Base-by-base conservation (phyloP, 2,888 invertebrate species). In the Lycia hirtaria region DNA sequence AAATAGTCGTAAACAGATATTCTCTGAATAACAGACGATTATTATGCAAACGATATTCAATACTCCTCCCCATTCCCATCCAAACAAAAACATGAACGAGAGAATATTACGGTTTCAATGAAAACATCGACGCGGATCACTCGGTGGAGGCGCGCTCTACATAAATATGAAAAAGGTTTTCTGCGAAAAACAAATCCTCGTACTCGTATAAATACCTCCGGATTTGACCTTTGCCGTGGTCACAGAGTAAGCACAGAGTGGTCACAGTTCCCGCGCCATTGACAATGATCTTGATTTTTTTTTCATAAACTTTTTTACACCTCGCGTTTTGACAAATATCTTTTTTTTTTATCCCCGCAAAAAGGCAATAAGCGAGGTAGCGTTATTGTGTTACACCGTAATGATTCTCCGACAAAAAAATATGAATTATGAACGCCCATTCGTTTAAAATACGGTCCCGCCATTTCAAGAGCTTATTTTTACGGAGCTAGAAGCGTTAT, bases 201-300 rank as follows among this genome's bases (percentile, higher is more conserved):
- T 15, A 35, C 14, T 19, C 19, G 19, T 9, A 14, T 40, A 20
- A 40, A 26, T 49, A 48, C 26, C 35, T 15, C 26, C 10, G 15
- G 24, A 38, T n/a, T 30, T 64, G 68, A 72, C 78, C 77, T 81
- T 72, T 67, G 65, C 69, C 66, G 70, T 74, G 75, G 80, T 73
- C 76, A 44, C 37, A 74, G 75, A 22, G 38, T 24, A 4, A n/a
- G 15, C 35, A 35, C 7, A 0, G 9, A 35, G 9, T 15, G 41
- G 19, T 33, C 45, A 33, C 30, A 76, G 73, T 76, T 74, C 65
- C 72, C 75, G 69, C 71, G 73, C 69, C 83, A 83, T 83, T 89
- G 88, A 75, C 85, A 87, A 73, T 88, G 90, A 87, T 89, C 90
- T 90, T 90, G 88, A 73, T 76, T 81, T 85, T 85, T 84, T 80